A percentile compares a stretch with the other conserved stretches of the same genome.
These are phyloP conservation scores for Phengaris alcon DNA, from an alignment of 2,888 invertebrate species.

Conservation along the genomic window DNA sequence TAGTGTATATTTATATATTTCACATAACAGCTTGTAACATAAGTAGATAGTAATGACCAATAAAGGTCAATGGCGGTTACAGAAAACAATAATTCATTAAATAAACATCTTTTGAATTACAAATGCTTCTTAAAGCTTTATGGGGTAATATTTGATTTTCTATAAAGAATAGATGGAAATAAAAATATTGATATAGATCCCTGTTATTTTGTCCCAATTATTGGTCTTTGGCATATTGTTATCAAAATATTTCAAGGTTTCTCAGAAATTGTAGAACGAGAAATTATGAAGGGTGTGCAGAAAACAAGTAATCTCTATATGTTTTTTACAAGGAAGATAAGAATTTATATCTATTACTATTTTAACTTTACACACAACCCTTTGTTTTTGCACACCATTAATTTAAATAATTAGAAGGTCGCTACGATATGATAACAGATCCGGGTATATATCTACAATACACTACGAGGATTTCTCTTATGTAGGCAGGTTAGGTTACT, in stretches of 20 bases:
- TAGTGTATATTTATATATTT: slow-evolving; percentile 69
- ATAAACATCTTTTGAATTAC: slow-evolving; percentile 57
- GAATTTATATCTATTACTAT: slow-evolving; percentile 71
- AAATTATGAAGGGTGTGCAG: slow-evolving; percentile 51
- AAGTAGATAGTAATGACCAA: slow-evolving; percentile 47
- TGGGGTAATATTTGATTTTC: slow-evolving; percentile 44
- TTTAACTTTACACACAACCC: slow-evolving; percentile 79
- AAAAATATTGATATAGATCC: slow-evolving; percentile 65
- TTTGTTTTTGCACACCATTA: slow-evolving; percentile 77
- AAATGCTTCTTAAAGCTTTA: slow-evolving; percentile 61
- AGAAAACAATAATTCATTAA: slow-evolving; percentile 57
- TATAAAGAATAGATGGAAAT: slow-evolving; percentile 58
- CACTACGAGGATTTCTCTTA: slow-evolving; percentile 55
- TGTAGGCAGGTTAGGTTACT: slow-evolving; percentile 60
- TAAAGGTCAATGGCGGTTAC: slow-evolving; percentile 47
- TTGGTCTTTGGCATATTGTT: slow-evolving; percentile 76
- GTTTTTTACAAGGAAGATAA: slow-evolving; percentile 55
- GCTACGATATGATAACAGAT: slow-evolving; percentile 46
- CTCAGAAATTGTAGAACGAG: slow-evolving; percentile 34
- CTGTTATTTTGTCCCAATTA: slow-evolving; percentile 72
- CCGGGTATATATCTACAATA: slow-evolving; percentile 50
- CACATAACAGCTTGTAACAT: slow-evolving; percentile 63
- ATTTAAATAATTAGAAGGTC: slow-evolving; percentile 59
- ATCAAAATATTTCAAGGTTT: slow-evolving; percentile 55
- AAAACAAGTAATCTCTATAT: slow-evolving; percentile 48